A percentile compares a stretch with the other conserved stretches of the same genome.
These are phyloP conservation scores for Nanger granti DNA, from an alignment of 2,113 vertebrate genomes.

Conservation along the genomic window DNA sequence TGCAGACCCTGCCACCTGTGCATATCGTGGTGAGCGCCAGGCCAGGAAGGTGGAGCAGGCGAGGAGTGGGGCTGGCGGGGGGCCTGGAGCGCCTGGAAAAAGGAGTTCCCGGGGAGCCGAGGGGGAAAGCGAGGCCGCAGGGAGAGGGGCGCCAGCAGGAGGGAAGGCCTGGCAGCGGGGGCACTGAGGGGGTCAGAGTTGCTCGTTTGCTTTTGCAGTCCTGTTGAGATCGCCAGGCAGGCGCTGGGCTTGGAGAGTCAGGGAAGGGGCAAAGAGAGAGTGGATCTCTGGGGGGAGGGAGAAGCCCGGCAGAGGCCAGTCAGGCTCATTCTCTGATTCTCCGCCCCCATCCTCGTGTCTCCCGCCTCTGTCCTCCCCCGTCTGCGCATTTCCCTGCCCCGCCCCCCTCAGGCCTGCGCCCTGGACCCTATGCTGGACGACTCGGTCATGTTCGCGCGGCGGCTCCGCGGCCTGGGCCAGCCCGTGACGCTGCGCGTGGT, in stretches of 20 bases:
- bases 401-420: slow-evolving; percentile 83
- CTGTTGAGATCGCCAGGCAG: not conserved
- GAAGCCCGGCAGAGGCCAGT: slow-evolving; percentile 33
- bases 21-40: slow-evolving; percentile 74
- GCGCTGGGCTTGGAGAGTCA: not conserved
- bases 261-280: not conserved
- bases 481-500: slow-evolving; percentile 87
- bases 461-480: slow-evolving; percentile 80
- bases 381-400: not conserved
- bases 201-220: not conserved
- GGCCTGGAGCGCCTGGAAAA: not conserved
- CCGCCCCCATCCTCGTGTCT: fast-evolving
- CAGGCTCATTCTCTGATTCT: not conserved
- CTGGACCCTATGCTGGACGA: slow-evolving; percentile 94
- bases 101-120: fast-evolving
- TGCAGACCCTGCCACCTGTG: slow-evolving; percentile 79
- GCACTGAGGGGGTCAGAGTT: not conserved
- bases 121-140: fast-evolving
- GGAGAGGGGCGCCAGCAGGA: not conserved
- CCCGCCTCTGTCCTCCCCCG: not conserved
- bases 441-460: slow-evolving; percentile 91
- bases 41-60: fast-evolving
- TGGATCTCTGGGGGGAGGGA: not conserved
- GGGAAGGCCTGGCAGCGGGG: not conserved
- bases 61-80: not conserved